Conservation (phyloP, 2,888 invertebrate species). For the Acleris cristana region DNA sequence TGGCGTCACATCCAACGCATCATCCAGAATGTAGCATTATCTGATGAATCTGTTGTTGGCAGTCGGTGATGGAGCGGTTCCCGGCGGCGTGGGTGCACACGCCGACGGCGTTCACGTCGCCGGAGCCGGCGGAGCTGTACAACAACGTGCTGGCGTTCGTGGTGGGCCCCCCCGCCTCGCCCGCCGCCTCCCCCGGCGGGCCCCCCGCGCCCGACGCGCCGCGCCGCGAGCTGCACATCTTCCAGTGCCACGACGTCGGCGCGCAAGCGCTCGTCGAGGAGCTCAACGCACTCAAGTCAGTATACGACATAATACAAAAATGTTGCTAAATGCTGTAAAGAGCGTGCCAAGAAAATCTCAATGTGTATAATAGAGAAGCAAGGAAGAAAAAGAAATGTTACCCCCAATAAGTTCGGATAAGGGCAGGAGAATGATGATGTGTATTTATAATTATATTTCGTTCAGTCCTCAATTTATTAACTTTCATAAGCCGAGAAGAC, state of each 20-base stretch:
- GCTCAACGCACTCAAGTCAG: slow-evolving; percentile 87
- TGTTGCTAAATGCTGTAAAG: no score
- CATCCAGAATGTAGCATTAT: no score
- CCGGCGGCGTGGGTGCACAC: slow-evolving; percentile 96
- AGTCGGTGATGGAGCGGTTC: slow-evolving; percentile 98
- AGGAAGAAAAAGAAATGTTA: no score
- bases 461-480: no score
- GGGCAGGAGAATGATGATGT: no score
- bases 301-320: slow-evolving; percentile 1
- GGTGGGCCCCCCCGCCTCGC: slow-evolving; percentile 85
- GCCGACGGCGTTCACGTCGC: slow-evolving; percentile 98
- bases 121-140: slow-evolving; percentile 98
- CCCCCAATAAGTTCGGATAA: no score
- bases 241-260: slow-evolving; percentile 91
- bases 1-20: background rate
- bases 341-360: no score
- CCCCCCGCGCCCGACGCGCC: slow-evolving; percentile 48
- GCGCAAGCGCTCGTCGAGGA: slow-evolving; percentile 92
- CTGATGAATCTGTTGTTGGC: slow-evolving; percentile 40
- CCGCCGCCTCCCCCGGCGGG: slow-evolving; percentile 59
- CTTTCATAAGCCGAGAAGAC: no score
- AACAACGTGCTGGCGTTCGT: slow-evolving; percentile 99
- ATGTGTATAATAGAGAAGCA: no score
- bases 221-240: slow-evolving; percentile 98
- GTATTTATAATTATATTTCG: no score